These are phyloP conservation scores for Dasypogon diadema DNA, from an alignment of 2,888 invertebrate species.

Conservation along the genomic window DNA sequence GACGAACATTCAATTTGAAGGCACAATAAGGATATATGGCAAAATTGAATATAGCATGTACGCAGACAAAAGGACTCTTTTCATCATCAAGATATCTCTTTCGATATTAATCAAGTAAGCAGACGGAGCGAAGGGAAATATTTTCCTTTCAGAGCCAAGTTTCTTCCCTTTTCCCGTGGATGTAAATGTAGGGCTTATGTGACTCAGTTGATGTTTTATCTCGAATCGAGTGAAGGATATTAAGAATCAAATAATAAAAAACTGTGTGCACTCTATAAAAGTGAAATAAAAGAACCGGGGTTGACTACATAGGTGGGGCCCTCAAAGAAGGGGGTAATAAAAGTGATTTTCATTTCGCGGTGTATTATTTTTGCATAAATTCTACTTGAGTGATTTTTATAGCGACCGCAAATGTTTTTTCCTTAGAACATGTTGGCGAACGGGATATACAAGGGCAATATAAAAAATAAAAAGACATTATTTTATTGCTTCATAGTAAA, in stretches of 20 bases:
- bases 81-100: constrained; percentile 28
- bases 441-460: constrained; percentile 17
- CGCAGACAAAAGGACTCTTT: constrained; percentile 43
- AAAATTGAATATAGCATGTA: constrained; percentile 45
- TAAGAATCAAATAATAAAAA: constrained; percentile 50
- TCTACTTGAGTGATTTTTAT: constrained; percentile 56
- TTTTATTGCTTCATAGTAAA: constrained; percentile 51
- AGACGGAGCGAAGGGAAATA: constrained; percentile 35
- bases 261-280: constrained; percentile 51
- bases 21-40: constrained; percentile 32
- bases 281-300: constrained; percentile 37
- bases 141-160: constrained; percentile 3
- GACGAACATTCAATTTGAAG: constrained; percentile 38
- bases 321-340: constrained; percentile 43
- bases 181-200: constrained; percentile 15
- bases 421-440: background rate
- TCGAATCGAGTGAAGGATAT: constrained; percentile 43
- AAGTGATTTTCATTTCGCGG: constrained; percentile 56
- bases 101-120: constrained; percentile 48
- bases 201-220: constrained; percentile 26
- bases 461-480: constrained; percentile 39
- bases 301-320: background rate
- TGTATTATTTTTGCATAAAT: constrained; percentile 57
- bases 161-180: background rate
- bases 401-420: constrained; percentile 29